Evolutionary conservation across 1,140 invertebrate species (phyloP).

Genomic region (Elysia chlorotica): DNA sequence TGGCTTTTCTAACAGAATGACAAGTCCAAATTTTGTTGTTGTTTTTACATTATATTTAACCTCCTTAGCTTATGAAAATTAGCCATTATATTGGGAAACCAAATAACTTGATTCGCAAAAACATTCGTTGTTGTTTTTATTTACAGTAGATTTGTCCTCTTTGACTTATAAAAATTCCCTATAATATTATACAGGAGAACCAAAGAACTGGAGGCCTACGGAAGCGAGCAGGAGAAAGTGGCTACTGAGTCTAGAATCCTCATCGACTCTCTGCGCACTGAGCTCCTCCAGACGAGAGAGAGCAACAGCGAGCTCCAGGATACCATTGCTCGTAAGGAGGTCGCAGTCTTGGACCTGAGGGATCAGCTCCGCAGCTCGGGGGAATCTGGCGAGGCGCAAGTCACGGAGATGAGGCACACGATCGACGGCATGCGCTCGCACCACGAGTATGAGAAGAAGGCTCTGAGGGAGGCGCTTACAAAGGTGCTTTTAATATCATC

Average conservation of each 20-base stretch:
- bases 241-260: conserved; percentile 37
- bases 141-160: too few species aligned
- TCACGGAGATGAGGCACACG: conserved; percentile 40
- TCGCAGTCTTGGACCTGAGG: conserved; percentile 33
- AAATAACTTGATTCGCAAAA: too few species aligned
- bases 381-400: conserved; percentile 30
- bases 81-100: too few species aligned
- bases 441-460: conserved; percentile 43
- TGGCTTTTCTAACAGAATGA: too few species aligned
- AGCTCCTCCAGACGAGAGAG: conserved; percentile 36
- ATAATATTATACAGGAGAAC: too few species aligned
- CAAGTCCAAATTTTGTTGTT: too few species aligned
- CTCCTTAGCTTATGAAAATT: not conserved
- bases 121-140: too few species aligned
- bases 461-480: conserved; percentile 39
- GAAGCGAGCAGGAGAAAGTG: conserved; percentile 26
- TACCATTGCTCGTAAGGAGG: conserved; percentile 33
- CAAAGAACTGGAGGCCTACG: conserved; percentile 36
- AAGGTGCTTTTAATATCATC: too few species aligned
- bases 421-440: conserved; percentile 39
- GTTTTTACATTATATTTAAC: not conserved
- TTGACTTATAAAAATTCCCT: too few species aligned
- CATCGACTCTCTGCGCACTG: conserved; percentile 38
- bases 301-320: conserved; percentile 42
- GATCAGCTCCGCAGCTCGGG: conserved; percentile 38